phyloP scores from a whole-genome alignment of 2,797 vertebrate genomes.

The Poeciliopsis gracilis region DNA sequence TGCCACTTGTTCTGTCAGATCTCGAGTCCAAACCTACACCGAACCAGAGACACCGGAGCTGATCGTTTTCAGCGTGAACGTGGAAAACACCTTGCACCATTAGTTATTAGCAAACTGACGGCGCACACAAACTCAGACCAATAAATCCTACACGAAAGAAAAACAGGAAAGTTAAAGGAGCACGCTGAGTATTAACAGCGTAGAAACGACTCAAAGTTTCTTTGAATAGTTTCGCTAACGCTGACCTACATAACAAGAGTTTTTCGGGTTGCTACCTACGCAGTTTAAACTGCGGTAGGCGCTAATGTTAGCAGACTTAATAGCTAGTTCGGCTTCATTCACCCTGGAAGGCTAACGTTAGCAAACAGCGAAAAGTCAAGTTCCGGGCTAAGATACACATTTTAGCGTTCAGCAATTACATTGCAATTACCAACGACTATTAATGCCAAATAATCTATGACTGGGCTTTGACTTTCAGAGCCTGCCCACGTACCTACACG shows the following conservation, averaged over 20 bases:
- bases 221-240: not conserved
- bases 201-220: not conserved
- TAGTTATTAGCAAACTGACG: conserved; percentile 7
- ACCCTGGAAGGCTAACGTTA: conserved; percentile 48
- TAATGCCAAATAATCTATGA: not conserved
- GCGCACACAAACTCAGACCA: not conserved
- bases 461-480: conserved; percentile 9
- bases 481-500: conserved; percentile 47
- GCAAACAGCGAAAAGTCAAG: conserved; percentile 47
- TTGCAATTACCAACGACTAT: not conserved
- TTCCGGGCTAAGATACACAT: conserved; percentile 23
- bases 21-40: not conserved
- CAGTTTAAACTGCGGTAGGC: conserved; percentile 16
- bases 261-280: not conserved
- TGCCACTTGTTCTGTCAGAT: not conserved
- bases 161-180: not conserved
- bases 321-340: conserved; percentile 28
- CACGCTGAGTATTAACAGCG: not conserved
- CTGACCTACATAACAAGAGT: not conserved
- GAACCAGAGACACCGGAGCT: not conserved
- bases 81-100: not conserved
- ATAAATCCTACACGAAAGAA: not conserved
- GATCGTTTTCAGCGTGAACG: not conserved
- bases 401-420: conserved; percentile 10
- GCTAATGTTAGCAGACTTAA: conserved; percentile 44